Conservation (phyloP, 2,888 invertebrate genomes). For the Microctonus hyperodae region DNA sequence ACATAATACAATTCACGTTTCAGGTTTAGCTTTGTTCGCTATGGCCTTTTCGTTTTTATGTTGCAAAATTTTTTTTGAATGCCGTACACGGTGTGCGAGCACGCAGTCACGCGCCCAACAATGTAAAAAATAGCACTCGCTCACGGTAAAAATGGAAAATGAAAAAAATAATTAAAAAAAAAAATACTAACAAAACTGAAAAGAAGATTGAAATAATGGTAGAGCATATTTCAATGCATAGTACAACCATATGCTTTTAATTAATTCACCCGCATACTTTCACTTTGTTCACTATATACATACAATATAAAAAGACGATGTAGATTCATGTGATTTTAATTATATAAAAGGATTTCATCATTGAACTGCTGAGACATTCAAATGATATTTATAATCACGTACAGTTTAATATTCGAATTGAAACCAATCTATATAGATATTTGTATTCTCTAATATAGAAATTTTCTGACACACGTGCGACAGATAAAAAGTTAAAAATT, state of each 20-base stretch:
- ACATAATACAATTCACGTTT: conserved; percentile 38
- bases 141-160: background rate
- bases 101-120: background rate
- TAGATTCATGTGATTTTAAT: no score
- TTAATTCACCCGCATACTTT: background rate
- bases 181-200: background rate
- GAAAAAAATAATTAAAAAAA: background rate
- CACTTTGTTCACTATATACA: no score
- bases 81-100: background rate
- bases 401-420: background rate
- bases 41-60: conserved; percentile 12
- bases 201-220: background rate
- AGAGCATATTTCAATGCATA: background rate
- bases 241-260: background rate
- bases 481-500: background rate
- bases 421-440: background rate
- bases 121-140: background rate
- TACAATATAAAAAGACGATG: no score
- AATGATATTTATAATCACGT: background rate
- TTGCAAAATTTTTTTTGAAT: conserved; percentile 10
- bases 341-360: background rate
- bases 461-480: background rate
- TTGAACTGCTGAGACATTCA: no score
- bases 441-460: background rate
- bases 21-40: conserved; percentile 30